A percentile compares a stretch with the other conserved stretches of the same genome.
Evolutionary conservation across 2,113 vertebrate genomes (phyloP).

Genomic region (Laterallus jamaicensis): DNA sequence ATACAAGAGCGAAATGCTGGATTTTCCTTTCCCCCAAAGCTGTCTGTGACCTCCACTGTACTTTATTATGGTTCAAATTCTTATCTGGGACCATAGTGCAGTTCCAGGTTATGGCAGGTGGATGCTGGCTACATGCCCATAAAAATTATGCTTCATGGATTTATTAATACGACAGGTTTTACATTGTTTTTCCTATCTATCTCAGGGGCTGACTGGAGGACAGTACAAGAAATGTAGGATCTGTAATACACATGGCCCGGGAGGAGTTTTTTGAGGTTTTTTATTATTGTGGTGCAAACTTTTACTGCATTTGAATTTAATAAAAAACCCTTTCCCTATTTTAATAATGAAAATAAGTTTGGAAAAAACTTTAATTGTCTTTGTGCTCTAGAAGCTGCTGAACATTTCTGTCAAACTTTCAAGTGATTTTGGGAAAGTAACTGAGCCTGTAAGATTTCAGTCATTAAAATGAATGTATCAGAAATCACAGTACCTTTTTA

Average conservation of each 20-base stretch:
- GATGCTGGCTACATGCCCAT: not conserved
- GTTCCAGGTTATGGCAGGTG: not conserved
- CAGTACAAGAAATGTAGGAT: not conserved
- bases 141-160: not conserved
- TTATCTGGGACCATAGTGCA: not conserved
- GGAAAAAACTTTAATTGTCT: not conserved
- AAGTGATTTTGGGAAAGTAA: not conserved
- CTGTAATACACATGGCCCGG: not conserved
- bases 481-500: not conserved
- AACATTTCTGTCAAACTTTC: not conserved
- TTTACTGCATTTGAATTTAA: not conserved
- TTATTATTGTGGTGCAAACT: not conserved
- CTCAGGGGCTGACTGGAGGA: not conserved
- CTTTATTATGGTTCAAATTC: not conserved
- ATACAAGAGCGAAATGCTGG: not conserved
- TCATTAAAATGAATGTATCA: not conserved
- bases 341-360: not conserved
- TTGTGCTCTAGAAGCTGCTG: not conserved
- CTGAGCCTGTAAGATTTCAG: not conserved
- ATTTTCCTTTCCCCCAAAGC: not conserved
- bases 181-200: not conserved
- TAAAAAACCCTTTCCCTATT: not conserved
- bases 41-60: not conserved
- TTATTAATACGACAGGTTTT: not conserved
- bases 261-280: not conserved